These are phyloP conservation scores for Drepanosiphum platanoidis DNA, from an alignment of 2,888 invertebrate species.

Conservation along the genomic window DNA sequence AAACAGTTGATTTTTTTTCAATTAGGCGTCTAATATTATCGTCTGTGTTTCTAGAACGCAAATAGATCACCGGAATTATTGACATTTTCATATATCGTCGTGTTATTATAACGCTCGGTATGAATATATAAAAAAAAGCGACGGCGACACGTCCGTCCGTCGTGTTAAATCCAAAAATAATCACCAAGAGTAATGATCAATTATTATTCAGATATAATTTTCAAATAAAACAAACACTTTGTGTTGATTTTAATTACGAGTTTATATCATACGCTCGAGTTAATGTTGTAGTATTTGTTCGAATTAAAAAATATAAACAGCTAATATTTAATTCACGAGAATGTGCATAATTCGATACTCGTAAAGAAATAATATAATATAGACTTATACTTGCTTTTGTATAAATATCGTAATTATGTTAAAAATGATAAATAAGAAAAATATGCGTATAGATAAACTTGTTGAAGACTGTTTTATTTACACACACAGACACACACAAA, in stretches of 20 bases:
- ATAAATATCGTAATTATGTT: background rate
- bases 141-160: too few relatives aligned
- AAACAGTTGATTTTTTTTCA: too few relatives aligned
- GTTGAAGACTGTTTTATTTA: background rate
- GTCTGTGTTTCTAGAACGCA: too few relatives aligned
- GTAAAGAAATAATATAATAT: background rate
- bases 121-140: too few relatives aligned
- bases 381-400: background rate
- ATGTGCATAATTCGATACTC: background rate
- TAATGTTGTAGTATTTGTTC: background rate
- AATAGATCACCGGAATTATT: too few relatives aligned
- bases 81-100: too few relatives aligned
- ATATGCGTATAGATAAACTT: background rate
- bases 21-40: too few relatives aligned
- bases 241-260: background rate
- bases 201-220: background rate
- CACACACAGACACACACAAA: too few relatives aligned
- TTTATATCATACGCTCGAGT: background rate
- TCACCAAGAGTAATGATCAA: background rate
- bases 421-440: background rate
- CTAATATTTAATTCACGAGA: background rate
- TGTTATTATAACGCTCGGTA: too few relatives aligned
- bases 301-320: constrained; percentile 5
- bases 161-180: background rate
- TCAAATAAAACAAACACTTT: background rate